Evolutionary conservation across 1,140 invertebrate species (phyloP).

Genomic region (Neotoxoptera formosana): DNA sequence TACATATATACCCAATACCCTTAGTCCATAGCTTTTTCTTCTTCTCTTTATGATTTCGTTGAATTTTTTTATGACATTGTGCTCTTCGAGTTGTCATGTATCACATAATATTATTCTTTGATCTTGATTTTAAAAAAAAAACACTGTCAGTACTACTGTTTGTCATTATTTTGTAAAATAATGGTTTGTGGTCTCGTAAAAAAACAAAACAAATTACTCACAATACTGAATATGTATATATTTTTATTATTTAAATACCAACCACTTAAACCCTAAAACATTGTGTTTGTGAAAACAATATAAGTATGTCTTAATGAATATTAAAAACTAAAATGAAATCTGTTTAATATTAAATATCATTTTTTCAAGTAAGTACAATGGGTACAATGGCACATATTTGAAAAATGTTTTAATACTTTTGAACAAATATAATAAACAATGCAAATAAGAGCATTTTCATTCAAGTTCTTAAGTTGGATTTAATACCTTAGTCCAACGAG

Average conservation of each 20-base stretch:
- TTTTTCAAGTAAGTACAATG: neutral
- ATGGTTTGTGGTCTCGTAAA: neutral
- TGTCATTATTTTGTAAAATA: neutral
- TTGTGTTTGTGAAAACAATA: neutral
- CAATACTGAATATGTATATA: neutral
- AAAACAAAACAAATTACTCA: neutral
- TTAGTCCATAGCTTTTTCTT: neutral
- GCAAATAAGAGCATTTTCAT: neutral
- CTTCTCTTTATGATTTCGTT: neutral
- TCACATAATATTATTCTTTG: neutral
- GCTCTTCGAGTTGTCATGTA: neutral
- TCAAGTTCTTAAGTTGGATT: neutral
- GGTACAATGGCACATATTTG: neutral
- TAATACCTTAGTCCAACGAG: neutral
- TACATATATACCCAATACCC: neutral
- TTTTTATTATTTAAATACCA: neutral
- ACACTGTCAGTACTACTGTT: neutral
- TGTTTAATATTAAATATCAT: neutral
- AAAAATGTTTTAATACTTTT: neutral
- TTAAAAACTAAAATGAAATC: neutral
- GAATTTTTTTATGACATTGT: neutral
- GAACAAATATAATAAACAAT: neutral
- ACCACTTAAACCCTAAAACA: neutral
- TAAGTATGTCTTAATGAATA: neutral
- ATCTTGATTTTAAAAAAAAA: neutral